Conservation (phyloP, 2,888 invertebrate genomes). For the Spodoptera exigua region DNA sequence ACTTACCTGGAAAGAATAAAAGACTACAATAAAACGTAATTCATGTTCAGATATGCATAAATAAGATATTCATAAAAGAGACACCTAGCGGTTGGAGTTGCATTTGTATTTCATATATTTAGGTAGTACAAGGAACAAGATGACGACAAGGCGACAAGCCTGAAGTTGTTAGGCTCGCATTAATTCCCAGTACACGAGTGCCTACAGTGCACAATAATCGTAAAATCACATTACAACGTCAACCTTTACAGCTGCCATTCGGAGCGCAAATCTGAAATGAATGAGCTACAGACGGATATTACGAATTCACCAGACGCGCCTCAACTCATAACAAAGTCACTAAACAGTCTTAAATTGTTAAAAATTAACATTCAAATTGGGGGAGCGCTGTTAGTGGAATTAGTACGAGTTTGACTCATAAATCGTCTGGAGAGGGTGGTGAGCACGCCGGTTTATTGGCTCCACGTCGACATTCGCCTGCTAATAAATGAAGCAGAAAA, state of each 20-base stretch:
- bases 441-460: slow-evolving; percentile 83
- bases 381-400: slow-evolving; percentile 86
- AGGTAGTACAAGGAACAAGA: slow-evolving; percentile 31
- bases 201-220: slow-evolving; percentile 67
- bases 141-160: slow-evolving; percentile 24
- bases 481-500: slow-evolving; percentile 89
- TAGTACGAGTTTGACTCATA: slow-evolving; percentile 85
- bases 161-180: slow-evolving; percentile 50
- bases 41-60: slow-evolving; percentile 46
- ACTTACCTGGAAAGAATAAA: slow-evolving; percentile 66
- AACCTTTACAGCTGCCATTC: slow-evolving; percentile 67
- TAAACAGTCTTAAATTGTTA: slow-evolving; percentile 86
- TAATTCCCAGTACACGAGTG: slow-evolving; percentile 62
- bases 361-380: slow-evolving; percentile 88
- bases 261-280: slow-evolving; percentile 72
- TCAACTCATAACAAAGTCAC: slow-evolving; percentile 80
- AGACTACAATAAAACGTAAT: slow-evolving; percentile 59
- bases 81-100: slow-evolving; percentile 33
- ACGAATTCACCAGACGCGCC: slow-evolving; percentile 73
- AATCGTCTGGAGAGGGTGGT: slow-evolving; percentile 86
- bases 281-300: slow-evolving; percentile 66
- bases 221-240: slow-evolving; percentile 70
- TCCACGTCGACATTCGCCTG: slow-evolving; percentile 81
- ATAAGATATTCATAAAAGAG: slow-evolving; percentile 44
- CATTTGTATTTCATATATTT: slow-evolving; percentile 32